Evolutionary conservation across 2,113 vertebrate species (phyloP).

Genomic region (Canis aureus): DNA sequence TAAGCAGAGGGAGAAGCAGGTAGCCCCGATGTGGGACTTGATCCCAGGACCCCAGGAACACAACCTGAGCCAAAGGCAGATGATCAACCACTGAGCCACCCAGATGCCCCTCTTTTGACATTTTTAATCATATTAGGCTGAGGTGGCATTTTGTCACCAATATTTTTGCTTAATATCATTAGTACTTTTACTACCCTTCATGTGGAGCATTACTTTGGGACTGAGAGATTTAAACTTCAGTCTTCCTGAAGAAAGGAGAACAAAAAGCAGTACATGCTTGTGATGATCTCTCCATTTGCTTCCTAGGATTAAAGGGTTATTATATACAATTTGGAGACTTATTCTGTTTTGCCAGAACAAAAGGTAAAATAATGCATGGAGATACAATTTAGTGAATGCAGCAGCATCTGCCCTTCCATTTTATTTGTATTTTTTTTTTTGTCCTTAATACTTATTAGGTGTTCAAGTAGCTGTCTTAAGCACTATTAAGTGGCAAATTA

Average conservation of each 20-base stretch:
- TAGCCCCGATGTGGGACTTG: too few species aligned
- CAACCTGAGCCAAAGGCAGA: too few species aligned
- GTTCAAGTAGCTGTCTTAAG: constrained; percentile 63
- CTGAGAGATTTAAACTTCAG: constrained; percentile 36
- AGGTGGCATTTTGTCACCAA: neutral
- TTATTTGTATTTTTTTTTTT: neutral
- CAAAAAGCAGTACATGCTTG: neutral
- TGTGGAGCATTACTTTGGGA: neutral
- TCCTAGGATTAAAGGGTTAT: neutral
- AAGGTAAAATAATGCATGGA: constrained; percentile 8
- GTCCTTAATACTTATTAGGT: constrained; percentile 64
- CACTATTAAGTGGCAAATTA: constrained; percentile 70
- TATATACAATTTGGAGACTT: neutral
- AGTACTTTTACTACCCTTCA: neutral
- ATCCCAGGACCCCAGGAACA: too few species aligned
- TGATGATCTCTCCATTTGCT: neutral
- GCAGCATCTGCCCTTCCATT: neutral
- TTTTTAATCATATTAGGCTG: neutral
- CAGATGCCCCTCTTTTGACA: too few species aligned
- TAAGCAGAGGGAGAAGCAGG: too few species aligned
- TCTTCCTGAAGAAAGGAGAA: constrained; percentile 7
- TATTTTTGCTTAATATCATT: constrained; percentile 18
- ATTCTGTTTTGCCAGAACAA: constrained; percentile 36
- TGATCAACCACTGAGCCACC: too few species aligned
- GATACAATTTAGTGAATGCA: neutral